Base-by-base conservation (phyloP, 35 echinoderm and acorn worm genomes). In the Apostichopus parvimensis region DNA sequence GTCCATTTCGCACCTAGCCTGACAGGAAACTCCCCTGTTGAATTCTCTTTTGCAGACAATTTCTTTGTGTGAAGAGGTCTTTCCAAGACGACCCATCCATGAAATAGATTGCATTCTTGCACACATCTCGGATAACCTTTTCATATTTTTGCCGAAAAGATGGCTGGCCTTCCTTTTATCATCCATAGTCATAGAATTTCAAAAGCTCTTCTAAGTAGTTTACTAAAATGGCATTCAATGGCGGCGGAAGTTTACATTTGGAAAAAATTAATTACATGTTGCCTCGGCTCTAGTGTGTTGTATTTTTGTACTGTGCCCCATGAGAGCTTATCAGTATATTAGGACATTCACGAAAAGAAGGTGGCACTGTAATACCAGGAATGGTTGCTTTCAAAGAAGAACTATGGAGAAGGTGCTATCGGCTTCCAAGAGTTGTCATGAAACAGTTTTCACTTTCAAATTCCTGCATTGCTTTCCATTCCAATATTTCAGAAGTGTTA, bases 211-310 rank as follows among this genome's bases (percentile, higher is more conserved):
- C 81, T 14, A 84, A 59, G 18, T 23, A 52, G 53, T 58, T 84
- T 5, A 84, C 81, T 75, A 75, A 75, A n/a, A 20, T n/a, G 55
- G 54, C 57, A 84, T 84, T 84, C 81, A 84, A 84, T 84, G 81
- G 81, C 55, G 81, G 81, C 55, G 81, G 81, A 84, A 84, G 81
- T 84, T n/a, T 84, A 17, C 81, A 84, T 84, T 84, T 58, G n/a
- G 14, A n/a, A 84, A 84, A 82, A 84, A 84, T 84, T 84, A 84
- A 84, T 84, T 84, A 84, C 54, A 84, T 57, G 55, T 84, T 80
- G 78, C 78, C 53, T 55, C 78, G 1, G 78, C 25, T 26, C 28
- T 80, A 8, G 28, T 80, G 14, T 15, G 23, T 45, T 80, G 78
- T 55, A 45, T 55, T 80, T 80, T 55, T 80, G 10, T 80, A 45